Base-by-base conservation (phyloP, 2,113 vertebrate genomes). In the Meriones unguiculatus region DNA sequence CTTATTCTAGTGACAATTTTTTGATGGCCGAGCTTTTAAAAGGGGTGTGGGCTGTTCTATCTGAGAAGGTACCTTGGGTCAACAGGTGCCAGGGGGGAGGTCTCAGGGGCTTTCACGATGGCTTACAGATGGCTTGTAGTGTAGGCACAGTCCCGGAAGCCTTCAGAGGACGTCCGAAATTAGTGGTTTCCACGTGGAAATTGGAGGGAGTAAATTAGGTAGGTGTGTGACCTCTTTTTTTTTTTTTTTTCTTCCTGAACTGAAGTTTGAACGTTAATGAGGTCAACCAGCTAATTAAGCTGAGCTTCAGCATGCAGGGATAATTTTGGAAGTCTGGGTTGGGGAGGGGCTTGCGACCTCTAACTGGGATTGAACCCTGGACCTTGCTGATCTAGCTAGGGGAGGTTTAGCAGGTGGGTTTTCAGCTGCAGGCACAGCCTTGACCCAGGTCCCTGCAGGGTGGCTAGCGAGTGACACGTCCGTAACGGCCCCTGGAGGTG, bases 231-330 rank as follows among this genome's bases (percentile, higher is more conserved):
- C 78, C 91, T 95, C 91, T 54, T 96, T 97, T 95, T 89, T 41
- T 65, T 80, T 32, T 69, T 69, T 70, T 70, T 35, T 17, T 57
- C 46, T 57, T 5, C 28, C 17, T 24, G 64, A 91, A 77, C 69
- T 70, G n/a, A 46, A 67, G 78, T 10, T 87, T 14, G 8, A 80
- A 59, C 88, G 15, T 86, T 91, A 97, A 41, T 95, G 96, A 81
- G 94, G 95, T 73, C 89, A 78, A 54, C 41, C 72, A 14, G n/a
- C 94, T 20, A 86, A 96, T 98, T 97, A 97, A 91, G 85, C 86
- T 35, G 78, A 93, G 50, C 46, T 80, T 20, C 81, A 14, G 41
- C 93, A 96, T 28, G 6, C 22, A 35, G 22, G 54, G 57, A 91
- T 87, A 78, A 96, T 92, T 97, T 89, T 3, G 72, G 90, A 80